phyloP scores from a whole-genome alignment of 2,113 vertebrate genomes.

The Buteo buteo region DNA sequence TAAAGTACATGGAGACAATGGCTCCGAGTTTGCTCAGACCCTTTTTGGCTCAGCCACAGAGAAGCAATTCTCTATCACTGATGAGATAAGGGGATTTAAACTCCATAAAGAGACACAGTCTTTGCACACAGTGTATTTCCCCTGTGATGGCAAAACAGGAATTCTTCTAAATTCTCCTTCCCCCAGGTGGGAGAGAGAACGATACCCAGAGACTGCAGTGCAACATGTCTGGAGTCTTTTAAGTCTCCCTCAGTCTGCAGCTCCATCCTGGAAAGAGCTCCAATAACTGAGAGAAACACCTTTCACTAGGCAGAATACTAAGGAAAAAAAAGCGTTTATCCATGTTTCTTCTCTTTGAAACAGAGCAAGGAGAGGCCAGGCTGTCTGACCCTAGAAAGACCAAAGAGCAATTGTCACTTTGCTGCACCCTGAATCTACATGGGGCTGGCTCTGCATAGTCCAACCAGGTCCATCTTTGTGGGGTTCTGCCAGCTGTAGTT shows the following conservation, averaged over 20 bases:
- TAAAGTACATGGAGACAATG: neutral
- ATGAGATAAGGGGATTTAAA: neutral
- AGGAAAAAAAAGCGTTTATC: neutral
- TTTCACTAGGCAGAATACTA: neutral
- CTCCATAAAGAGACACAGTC: neutral
- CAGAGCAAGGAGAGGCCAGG: neutral
- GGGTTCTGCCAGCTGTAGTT: neutral
- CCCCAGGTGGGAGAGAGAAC: neutral
- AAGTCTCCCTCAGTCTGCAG: neutral
- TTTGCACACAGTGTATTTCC: neutral
- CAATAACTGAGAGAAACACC: neutral
- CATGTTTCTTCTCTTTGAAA: neutral
- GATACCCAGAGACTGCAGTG: neutral
- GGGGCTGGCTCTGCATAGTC: neutral
- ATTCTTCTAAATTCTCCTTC: neutral
- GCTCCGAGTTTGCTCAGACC: neutral
- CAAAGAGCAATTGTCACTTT: neutral
- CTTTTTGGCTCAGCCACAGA: neutral
- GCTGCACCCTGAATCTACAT: neutral
- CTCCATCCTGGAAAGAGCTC: neutral
- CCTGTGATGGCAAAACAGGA: neutral
- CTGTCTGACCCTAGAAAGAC: neutral
- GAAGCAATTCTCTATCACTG: neutral
- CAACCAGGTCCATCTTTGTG: neutral
- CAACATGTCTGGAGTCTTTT: neutral